Evolutionary conservation across 2,113 vertebrate species (phyloP), one percentile per base, ranked within the genome.

Genomic region (Oryzias celebensis): DNA sequence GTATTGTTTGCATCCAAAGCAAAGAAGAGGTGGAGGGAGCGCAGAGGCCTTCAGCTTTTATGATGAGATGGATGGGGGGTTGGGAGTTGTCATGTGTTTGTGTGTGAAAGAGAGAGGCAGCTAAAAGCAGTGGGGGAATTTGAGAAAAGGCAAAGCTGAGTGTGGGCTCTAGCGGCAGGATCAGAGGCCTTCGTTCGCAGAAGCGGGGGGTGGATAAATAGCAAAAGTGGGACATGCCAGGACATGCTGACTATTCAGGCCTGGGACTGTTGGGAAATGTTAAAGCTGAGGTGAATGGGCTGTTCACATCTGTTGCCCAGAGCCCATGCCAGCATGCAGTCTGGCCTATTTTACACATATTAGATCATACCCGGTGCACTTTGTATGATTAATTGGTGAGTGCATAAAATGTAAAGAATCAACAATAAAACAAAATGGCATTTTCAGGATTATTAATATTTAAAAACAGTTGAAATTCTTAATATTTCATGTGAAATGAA

Each of bases 1-100:
- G 88, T 83, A 87, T 87, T 87, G 87, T 90, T 89, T 90, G 79
- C 79, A 65, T 76, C 84, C 83, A 89, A 89, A 87, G 87, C 83
- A 82, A 73, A 55, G 54, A 77, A 78, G 77, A 81, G 75, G 76
- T 76, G 81, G 80, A 78, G 64, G 66, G 77, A 77, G 66, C 60
- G 49, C 65, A 52, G 63, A 67, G 67, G 63, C 45, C 72, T 78
- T 71, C 58, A 46, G 81, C 77, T 84, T 77, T 87, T 85, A 85
- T 73, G 67, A 78, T 60, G 69, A 68, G 75, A 70, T 44, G 58
- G 73, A 63, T 83, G 86, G 85, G 80, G 81, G 36, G 81, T 82
- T 81, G 85, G 80, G 77, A 62, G 63, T 54, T 12, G 72, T 74
- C 55, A 75, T 77, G 70, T 82, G 75, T 56, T 71, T 78, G 77